Percentiles rank a stretch among this genome's conserved stretches.
These are phyloP conservation scores for Aleiodes sp. DNA, from an alignment of 1,140 invertebrate genomes.

Conservation along the genomic window DNA sequence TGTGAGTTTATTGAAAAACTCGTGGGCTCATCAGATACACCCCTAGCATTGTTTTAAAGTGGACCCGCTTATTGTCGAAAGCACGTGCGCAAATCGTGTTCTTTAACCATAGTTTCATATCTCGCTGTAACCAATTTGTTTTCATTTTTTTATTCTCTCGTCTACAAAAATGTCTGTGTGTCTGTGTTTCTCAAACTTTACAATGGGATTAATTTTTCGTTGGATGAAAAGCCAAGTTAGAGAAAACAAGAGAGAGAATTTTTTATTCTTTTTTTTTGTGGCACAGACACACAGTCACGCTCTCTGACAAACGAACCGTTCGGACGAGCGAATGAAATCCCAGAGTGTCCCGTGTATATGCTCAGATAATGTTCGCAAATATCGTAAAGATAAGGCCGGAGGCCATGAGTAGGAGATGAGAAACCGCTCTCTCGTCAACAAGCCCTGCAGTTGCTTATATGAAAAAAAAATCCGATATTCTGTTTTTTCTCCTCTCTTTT, in stretches of 20 bases:
- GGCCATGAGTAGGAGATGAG: conserved; percentile 20
- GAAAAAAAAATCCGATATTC: conserved; percentile 50
- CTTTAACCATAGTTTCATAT: conserved; percentile 3
- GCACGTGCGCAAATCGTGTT: conserved; percentile 13
- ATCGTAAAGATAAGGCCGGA: conserved; percentile 64
- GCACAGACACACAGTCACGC: neutral
- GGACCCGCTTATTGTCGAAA: conserved; percentile 49
- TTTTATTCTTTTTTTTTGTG: neutral
- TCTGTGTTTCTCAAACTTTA: neutral
- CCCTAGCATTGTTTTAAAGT: conserved; percentile 60
- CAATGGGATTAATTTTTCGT: conserved; percentile 9
- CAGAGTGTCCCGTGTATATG: conserved; percentile 43
- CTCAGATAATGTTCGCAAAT: conserved; percentile 63
- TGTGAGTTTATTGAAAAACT: conserved; percentile 43
- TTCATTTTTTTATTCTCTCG: neutral
- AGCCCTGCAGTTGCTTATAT: neutral
- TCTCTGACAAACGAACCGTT: conserved; percentile 32
- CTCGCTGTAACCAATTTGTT: neutral
- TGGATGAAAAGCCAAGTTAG: neutral
- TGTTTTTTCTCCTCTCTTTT: conserved; percentile 34
- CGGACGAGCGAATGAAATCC: conserved; percentile 44
- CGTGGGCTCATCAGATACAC: conserved; percentile 51
- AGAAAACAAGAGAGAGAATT: neutral
- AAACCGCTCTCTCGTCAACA: neutral
- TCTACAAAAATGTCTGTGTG: neutral